These are phyloP conservation scores for Thalassarche chlororhynchos DNA, from an alignment of 2,113 vertebrate species.

Conservation along the genomic window DNA sequence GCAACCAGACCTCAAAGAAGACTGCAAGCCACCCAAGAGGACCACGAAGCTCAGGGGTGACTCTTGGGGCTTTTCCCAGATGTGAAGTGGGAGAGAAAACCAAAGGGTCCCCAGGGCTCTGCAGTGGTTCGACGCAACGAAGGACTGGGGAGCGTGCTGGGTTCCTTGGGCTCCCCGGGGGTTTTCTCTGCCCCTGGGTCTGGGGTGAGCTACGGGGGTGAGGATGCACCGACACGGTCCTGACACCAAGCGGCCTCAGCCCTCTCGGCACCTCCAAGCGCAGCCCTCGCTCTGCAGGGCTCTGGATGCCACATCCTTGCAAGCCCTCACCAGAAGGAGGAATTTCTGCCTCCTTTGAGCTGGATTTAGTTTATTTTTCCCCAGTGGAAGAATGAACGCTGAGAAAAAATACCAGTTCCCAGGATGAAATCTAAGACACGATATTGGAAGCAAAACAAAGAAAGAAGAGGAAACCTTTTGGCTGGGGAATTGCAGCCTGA, in stretches of 20 bases:
- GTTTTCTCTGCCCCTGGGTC: neutral
- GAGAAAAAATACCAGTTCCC: neutral
- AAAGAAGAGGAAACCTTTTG: neutral
- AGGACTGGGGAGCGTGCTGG: rapidly evolving
- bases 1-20: neutral
- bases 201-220: rapidly evolving
- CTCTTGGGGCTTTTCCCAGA: neutral
- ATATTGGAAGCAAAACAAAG: neutral
- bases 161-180: neutral
- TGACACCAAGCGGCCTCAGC: rapidly evolving
- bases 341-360: neutral
- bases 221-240: neutral
- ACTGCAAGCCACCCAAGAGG: neutral
- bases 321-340: neutral
- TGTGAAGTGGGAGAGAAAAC: neutral
- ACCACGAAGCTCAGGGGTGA: neutral
- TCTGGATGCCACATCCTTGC: neutral
- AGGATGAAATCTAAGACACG: neutral
- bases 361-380: neutral
- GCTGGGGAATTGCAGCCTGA: rapidly evolving
- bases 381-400: neutral
- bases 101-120: neutral
- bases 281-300: neutral
- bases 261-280: rapidly evolving
- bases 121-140: rapidly evolving